These are phyloP conservation scores for Anarhynchus alexandrinus DNA, from an alignment of 2,113 vertebrate genomes.

Conservation along the genomic window DNA sequence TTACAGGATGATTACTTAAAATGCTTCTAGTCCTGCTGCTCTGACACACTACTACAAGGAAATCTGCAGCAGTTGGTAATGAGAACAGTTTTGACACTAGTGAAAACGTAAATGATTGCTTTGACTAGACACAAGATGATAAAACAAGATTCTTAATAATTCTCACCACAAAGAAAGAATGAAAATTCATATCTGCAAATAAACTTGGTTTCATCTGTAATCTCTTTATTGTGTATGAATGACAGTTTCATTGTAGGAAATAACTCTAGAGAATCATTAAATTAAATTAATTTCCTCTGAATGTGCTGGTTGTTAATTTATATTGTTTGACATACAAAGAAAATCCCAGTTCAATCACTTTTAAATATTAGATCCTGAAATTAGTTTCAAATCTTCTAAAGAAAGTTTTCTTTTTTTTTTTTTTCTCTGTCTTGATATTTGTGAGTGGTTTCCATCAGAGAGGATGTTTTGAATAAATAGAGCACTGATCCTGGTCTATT, in stretches of 20 bases:
- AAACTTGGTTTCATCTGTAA: not conserved
- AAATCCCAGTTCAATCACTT: not conserved
- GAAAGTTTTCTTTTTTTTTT: not conserved
- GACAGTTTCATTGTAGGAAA: slow-evolving; percentile 8
- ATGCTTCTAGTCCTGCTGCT: not conserved
- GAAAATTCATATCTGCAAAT: not conserved
- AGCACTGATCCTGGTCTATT: not conserved
- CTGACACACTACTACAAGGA: not conserved
- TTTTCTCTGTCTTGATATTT: not conserved
- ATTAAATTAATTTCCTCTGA: slow-evolving; percentile 21
- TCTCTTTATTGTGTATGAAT: slow-evolving; percentile 2
- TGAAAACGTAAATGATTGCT: not conserved
- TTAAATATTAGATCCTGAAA: not conserved
- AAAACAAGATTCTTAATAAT: slow-evolving; percentile 1
- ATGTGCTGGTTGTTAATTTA: slow-evolving; percentile 15
- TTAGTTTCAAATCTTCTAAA: not conserved
- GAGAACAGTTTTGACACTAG: not conserved
- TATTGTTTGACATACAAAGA: not conserved
- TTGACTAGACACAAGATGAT: not conserved
- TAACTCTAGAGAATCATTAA: slow-evolving; percentile 21
- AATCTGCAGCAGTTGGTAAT: not conserved
- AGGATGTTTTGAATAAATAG: not conserved
- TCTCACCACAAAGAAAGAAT: not conserved
- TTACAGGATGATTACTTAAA: not conserved
- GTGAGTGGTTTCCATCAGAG: not conserved